Base-by-base conservation (phyloP, 2,113 vertebrate genomes). In the Echinops telfairi region DNA sequence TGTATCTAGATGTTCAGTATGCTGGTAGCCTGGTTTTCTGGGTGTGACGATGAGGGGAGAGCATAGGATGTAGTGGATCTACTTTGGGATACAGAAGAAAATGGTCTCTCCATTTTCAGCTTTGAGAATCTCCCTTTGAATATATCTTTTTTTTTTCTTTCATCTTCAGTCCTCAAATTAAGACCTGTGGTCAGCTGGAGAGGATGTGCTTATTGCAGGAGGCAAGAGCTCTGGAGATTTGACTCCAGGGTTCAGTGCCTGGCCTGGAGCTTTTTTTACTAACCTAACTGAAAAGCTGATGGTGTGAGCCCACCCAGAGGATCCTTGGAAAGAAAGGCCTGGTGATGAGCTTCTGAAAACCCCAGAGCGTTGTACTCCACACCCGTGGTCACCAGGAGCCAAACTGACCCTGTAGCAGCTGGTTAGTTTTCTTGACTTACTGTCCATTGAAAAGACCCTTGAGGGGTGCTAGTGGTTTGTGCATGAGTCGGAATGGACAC, bases 1-100 rank as follows among this genome's bases (percentile, higher is more conserved):
- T 93, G 76, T 80, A 94, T 82, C 82, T 94, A 80, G 66, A 57
- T 36, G 62, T 84, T 96, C 73, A 82, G 0, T 8, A 27, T 85
- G 58, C 23, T 75, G 57, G 29, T 86, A 16, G 71, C 43, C 73
- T 94, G 93, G 25, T 58, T 92, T 38, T 90, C 76, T 91, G 76
- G 82, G 80, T 36, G 19, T 62, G 71, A 68, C 31, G 23, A 27
- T 33, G 29, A 82, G 38, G 75, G 86, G 53, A 92, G 68, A 93
- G n/a, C 89, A 64, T 23, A 90, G 33, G 84, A 11, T 79, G 62
- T 20, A 0, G 27, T 92, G 78, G 57, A 11, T 89, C 57, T 93
- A 60, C 80, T 33, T 88, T 64, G 38, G 38, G 6, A 31, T 84
- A 86, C 58, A 87, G 84, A 66, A 88, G 62, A 88, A 68, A 85